phyloP scores from a whole-genome alignment of 2,797 vertebrate genomes.

The Halcyon smyrnensis region DNA sequence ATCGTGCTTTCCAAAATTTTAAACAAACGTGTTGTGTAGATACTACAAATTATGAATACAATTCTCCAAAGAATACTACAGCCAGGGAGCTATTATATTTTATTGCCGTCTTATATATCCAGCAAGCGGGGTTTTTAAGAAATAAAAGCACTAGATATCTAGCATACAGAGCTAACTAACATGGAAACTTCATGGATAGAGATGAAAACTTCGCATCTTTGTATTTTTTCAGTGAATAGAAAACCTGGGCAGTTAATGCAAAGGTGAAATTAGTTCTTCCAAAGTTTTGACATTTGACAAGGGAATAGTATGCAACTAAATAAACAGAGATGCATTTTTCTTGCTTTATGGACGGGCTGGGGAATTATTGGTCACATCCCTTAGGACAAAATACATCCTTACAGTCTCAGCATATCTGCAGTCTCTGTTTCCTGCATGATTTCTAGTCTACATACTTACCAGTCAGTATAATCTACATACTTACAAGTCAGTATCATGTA shows the following conservation, averaged over 20 bases:
- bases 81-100: constrained; percentile 13
- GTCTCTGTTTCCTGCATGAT: constrained; percentile 31
- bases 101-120: constrained; percentile 19
- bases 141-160: neutral
- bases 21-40: neutral
- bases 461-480: constrained; percentile 51
- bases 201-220: neutral
- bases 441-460: constrained; percentile 30
- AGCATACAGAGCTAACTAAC: neutral
- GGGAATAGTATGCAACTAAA: neutral
- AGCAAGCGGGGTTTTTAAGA: neutral
- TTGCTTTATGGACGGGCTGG: neutral
- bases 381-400: constrained; percentile 17
- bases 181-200: neutral
- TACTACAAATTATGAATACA: neutral
- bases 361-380: neutral
- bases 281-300: neutral
- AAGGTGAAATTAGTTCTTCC: neutral
- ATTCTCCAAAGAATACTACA: neutral
- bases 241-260: neutral
- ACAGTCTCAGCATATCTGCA: constrained; percentile 1
- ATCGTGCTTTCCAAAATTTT: neutral
- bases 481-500: constrained; percentile 54
- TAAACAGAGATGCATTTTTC: neutral
- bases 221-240: neutral